A percentile compares a stretch with the other conserved stretches of the same genome.
Evolutionary conservation across 2,797 vertebrate genomes (phyloP).

Genomic region (Rhyacichthys aspro): DNA sequence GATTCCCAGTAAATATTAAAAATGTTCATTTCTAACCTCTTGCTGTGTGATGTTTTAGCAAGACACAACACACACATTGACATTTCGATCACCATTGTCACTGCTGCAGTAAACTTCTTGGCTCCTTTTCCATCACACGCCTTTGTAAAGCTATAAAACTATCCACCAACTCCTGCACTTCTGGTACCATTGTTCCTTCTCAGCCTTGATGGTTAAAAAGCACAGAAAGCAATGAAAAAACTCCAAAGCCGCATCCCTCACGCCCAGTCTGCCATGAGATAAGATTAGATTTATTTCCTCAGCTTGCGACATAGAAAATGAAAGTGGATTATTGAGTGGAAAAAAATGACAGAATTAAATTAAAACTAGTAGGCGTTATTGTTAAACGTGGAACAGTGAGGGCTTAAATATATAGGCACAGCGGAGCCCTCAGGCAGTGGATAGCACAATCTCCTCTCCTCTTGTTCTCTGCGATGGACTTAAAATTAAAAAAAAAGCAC

Average conservation of each 20-base stretch:
- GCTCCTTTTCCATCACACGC: conserved; percentile 23
- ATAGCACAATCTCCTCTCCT: conserved; percentile 71
- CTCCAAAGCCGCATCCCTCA: conserved; percentile 55
- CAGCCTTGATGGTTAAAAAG: conserved; percentile 38
- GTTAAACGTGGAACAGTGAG: conserved; percentile 72
- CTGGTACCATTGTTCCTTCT: conserved; percentile 35
- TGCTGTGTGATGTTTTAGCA: too few relatives aligned
- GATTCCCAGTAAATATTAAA: too few relatives aligned
- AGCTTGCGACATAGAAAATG: conserved; percentile 64
- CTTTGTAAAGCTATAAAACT: conserved; percentile 26
- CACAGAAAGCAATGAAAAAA: conserved; percentile 28
- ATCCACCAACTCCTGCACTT: conserved; percentile 10
- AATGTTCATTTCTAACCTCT: too few relatives aligned
- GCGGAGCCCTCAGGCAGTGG: conserved; percentile 69
- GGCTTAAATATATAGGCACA: conserved; percentile 76
- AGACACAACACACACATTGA: too few relatives aligned
- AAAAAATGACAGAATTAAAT: conserved; percentile 73
- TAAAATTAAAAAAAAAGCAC: conserved; percentile 71
- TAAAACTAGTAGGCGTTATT: conserved; percentile 80
- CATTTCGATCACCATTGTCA: conserved; percentile 7
- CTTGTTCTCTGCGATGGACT: conserved; percentile 73
- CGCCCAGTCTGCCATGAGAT: conserved; percentile 61
- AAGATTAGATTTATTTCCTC: conserved; percentile 74
- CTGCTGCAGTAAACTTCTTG: background rate
- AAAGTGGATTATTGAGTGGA: conserved; percentile 74